Conservation (phyloP, 2,113 vertebrate species). For the Nothobranchius kuhntae region DNA sequence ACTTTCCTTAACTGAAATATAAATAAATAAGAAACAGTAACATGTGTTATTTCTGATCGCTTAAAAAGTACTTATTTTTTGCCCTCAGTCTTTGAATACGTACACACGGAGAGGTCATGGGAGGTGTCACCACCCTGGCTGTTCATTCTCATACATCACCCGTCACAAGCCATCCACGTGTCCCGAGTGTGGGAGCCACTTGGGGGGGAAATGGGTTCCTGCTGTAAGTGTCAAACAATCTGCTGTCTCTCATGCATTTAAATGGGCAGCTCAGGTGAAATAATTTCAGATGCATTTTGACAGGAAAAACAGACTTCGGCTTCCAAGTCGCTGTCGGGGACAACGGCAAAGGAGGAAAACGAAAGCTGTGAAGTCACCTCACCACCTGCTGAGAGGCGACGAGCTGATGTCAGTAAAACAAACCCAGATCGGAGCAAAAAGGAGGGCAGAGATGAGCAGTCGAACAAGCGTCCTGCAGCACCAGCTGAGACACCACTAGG, state of each 20-base stretch:
- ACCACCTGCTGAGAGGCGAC: slow-evolving; percentile 2
- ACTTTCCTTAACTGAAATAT: not conserved
- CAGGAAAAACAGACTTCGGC: slow-evolving; percentile 60
- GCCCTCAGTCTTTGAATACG: slow-evolving; percentile 85
- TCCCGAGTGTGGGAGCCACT: slow-evolving; percentile 87
- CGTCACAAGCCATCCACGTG: slow-evolving; percentile 95
- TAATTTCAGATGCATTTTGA: slow-evolving; percentile 4
- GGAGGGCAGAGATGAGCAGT: not conserved
- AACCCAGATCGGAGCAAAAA: slow-evolving; percentile 20
- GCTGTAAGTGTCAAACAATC: slow-evolving; percentile 75
- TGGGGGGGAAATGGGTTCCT: slow-evolving; percentile 95
- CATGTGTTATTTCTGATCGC: too few relatives aligned
- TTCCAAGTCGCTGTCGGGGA: slow-evolving; percentile 18
- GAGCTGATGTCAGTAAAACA: slow-evolving; percentile 15
- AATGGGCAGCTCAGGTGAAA: not conserved
- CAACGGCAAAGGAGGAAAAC: slow-evolving; percentile 19
- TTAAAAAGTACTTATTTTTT: not conserved
- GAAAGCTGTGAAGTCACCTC: slow-evolving; percentile 55
- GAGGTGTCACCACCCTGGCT: slow-evolving; percentile 89
- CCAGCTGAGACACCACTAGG: slow-evolving; percentile 46
- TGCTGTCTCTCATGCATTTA: not conserved
- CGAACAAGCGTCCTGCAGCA: slow-evolving; percentile 28
- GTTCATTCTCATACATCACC: slow-evolving; percentile 93
- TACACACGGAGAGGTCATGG: slow-evolving; percentile 95
- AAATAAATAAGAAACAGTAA: too few relatives aligned